Percentiles rank a stretch among this genome's conserved stretches.
Conservation (phyloP, 2,797 vertebrate species). For the Melanogrammus aeglefinus region DNA sequence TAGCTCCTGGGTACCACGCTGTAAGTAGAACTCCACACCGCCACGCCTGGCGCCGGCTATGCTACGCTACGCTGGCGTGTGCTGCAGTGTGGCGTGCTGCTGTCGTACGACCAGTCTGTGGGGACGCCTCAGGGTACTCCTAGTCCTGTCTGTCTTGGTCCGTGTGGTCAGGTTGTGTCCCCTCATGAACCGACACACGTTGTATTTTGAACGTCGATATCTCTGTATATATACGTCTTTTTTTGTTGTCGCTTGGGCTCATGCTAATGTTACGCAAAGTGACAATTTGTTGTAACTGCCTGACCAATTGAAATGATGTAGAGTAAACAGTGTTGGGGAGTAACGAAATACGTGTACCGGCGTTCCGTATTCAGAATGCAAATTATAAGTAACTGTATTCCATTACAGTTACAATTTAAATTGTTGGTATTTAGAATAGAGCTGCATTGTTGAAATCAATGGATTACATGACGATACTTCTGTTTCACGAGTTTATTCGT, state of each 20-base stretch:
- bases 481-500: no score
- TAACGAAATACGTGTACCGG: no score
- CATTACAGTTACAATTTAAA: no score
- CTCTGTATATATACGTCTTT: not conserved
- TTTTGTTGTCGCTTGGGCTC: not conserved
- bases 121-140: conserved; percentile 74
- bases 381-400: no score
- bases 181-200: conserved; percentile 40
- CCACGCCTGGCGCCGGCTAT: conserved; percentile 12
- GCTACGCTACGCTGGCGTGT: conserved; percentile 47
- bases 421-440: no score
- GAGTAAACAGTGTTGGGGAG: not conserved
- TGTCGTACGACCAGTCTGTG: conserved; percentile 69
- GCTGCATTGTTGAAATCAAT: no score
- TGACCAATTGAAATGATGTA: not conserved
- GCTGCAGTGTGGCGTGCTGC: conserved; percentile 38
- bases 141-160: conserved; percentile 46
- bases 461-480: no score
- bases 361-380: no score
- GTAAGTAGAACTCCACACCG: conserved; percentile 62
- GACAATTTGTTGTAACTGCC: not conserved
- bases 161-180: conserved; percentile 62
- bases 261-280: not conserved
- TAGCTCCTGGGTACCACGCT: conserved; percentile 51
- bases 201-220: not conserved